A percentile compares a stretch with the other conserved stretches of the same genome.
Conservation (phyloP, 2,113 vertebrate species). For the Sorex fumeus region DNA sequence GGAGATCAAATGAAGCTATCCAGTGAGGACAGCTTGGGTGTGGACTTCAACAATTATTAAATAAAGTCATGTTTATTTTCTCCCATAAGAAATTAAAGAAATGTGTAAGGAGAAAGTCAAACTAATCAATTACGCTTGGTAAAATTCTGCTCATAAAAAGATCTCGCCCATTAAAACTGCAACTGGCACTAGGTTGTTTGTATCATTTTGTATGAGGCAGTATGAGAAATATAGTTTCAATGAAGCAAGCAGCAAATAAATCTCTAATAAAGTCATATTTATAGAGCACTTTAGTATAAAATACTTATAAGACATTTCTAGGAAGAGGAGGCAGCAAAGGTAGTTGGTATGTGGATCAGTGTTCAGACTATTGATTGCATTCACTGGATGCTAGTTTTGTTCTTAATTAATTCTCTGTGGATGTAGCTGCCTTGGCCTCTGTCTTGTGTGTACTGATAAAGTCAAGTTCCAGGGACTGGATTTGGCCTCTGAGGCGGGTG, state of each 20-base stretch:
- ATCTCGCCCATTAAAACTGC: slow-evolving; percentile 48
- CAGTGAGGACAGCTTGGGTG: not conserved
- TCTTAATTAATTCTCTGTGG: slow-evolving; percentile 79
- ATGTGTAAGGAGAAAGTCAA: slow-evolving; percentile 58
- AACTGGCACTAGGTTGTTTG: not conserved
- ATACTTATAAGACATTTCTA: not conserved
- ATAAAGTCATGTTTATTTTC: slow-evolving; percentile 14
- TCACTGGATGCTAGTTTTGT: slow-evolving; percentile 58
- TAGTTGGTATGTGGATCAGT: slow-evolving; percentile 41
- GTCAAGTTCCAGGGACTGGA: slow-evolving; percentile 79
- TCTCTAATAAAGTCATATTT: not conserved
- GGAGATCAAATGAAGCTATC: not conserved
- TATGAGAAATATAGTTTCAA: slow-evolving; percentile 9
- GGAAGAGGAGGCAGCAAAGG: not conserved
- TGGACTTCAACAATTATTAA: not conserved
- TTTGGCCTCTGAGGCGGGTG: slow-evolving; percentile 68
- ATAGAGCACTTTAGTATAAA: not conserved
- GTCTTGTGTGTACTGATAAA: slow-evolving; percentile 81
- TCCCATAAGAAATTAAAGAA: slow-evolving; percentile 23
- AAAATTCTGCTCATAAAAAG: not conserved
- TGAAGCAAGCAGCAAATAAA: slow-evolving; percentile 14
- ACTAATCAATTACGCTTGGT: not conserved
- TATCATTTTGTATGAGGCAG: not conserved
- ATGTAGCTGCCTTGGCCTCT: slow-evolving; percentile 74
- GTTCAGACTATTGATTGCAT: slow-evolving; percentile 61